These are phyloP conservation scores for Etheostoma nigrum DNA, from an alignment of 2,797 vertebrate genomes.

Conservation along the genomic window DNA sequence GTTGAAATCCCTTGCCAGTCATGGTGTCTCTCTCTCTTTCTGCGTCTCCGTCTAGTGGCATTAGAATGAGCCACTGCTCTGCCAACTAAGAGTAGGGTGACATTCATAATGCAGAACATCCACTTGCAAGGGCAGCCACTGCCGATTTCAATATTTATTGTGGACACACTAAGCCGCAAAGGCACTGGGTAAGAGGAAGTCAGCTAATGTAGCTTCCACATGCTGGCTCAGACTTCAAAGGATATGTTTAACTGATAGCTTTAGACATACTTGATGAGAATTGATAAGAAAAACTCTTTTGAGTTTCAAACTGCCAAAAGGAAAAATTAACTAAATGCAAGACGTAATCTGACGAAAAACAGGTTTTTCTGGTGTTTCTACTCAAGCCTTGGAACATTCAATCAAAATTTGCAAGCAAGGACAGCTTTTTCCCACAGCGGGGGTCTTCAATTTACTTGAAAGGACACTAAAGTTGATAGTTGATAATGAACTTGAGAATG, in stretches of 20 bases:
- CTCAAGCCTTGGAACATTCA: constrained; percentile 6
- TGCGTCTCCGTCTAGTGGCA: constrained; percentile 46
- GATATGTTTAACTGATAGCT: constrained; percentile 57
- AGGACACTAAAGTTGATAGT: not conserved
- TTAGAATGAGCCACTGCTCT: constrained; percentile 54
- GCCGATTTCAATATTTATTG: constrained; percentile 72
- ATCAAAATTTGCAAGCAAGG: constrained; percentile 24
- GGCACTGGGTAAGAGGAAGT: constrained; percentile 40
- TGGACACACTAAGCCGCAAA: constrained; percentile 47
- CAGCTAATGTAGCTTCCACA: constrained; percentile 63
- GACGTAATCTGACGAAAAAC: constrained; percentile 27
- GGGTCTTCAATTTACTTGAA: not conserved
- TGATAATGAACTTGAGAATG: constrained; percentile 10
- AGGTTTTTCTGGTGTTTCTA: constrained; percentile 42
- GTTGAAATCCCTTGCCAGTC: constrained; percentile 41
- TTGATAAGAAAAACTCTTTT: constrained; percentile 54
- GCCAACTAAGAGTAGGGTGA: constrained; percentile 40
- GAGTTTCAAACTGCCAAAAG: constrained; percentile 46
- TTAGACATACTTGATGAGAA: constrained; percentile 61
- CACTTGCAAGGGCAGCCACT: constrained; percentile 52
- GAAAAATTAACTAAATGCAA: constrained; percentile 38
- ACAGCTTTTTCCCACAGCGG: constrained; percentile 10
- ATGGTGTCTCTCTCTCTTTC: constrained; percentile 17
- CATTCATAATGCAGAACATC: constrained; percentile 74
- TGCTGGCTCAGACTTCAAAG: constrained; percentile 61